A percentile compares a stretch with the other conserved stretches of the same genome.
Conservation (phyloP, 2,113 vertebrate species). For the Tautogolabrus adspersus region DNA sequence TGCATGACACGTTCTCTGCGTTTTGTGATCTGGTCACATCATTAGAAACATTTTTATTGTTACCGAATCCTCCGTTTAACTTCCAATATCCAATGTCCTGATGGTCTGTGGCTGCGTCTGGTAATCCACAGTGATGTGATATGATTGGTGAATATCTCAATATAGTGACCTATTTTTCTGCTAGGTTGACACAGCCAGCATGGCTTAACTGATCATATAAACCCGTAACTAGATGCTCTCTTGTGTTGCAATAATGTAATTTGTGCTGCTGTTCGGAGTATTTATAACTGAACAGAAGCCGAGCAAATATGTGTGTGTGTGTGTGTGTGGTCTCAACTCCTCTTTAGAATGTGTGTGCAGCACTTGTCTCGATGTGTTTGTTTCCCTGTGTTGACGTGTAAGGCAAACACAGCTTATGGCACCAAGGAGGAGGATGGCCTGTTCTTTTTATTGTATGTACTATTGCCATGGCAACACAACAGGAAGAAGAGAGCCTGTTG, state of each 20-base stretch:
- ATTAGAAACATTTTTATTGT: constrained; percentile 56
- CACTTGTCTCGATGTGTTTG: constrained; percentile 13
- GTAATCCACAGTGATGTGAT: constrained; percentile 81
- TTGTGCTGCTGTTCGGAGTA: constrained; percentile 37
- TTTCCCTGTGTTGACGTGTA: constrained; percentile 22
- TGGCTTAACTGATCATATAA: constrained; percentile 73
- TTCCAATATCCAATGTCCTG: constrained; percentile 78
- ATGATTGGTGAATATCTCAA: constrained; percentile 80
- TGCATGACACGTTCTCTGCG: neutral
- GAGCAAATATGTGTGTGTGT: constrained; percentile 8
- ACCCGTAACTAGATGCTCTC: constrained; percentile 63
- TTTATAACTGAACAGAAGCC: constrained; percentile 29
- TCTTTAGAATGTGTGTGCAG: constrained; percentile 1
- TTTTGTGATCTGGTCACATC: constrained; percentile 17
- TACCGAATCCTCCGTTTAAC: constrained; percentile 69
- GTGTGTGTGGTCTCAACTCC: neutral
- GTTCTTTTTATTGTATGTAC: constrained; percentile 51
- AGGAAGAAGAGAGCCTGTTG: constrained; percentile 38
- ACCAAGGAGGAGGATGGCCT: constrained; percentile 34
- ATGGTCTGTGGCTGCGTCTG: constrained; percentile 61
- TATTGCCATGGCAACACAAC: constrained; percentile 65
- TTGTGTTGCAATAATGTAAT: constrained; percentile 60
- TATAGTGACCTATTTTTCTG: constrained; percentile 78
- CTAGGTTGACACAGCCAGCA: constrained; percentile 56
- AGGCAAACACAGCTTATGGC: constrained; percentile 43